Evolutionary conservation across 2,888 invertebrate genomes (phyloP), one percentile per base, ranked within the genome.

Genomic region (Halocaridina rubra): DNA sequence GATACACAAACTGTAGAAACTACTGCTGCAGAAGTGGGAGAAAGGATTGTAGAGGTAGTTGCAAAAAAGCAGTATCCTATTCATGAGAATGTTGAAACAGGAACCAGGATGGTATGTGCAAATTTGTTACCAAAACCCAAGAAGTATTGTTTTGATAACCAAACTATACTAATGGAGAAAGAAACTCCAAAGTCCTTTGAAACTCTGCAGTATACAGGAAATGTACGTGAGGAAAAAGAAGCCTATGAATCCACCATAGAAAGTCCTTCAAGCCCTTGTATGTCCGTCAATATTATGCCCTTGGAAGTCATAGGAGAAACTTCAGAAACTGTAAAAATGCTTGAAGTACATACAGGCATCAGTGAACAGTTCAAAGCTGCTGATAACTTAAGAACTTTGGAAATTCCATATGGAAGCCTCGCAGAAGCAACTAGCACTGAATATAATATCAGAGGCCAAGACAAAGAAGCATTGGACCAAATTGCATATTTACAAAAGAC

Each of bases 241-340:
- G n/a, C 22, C 24, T 80, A 10, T 72, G 80, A 72, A 33, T 59
- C 32, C 16, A 33, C 32, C 27, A 7, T 32, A 13, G 57, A 72
- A 22, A 80, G 72, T 16, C 19, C 59, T n/a, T 5, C 27, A 61
- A 57, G 22, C 30, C 72, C 80, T 22, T 57, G 59, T 22, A 59
- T 80, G 3, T n/a, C 16, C 24, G 22, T 57, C 10, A 72, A 71
- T n/a, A 53, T 80, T 32, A 59, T 57, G 16, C 33, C 32, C 16
- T 33, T 80, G 0, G 80, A 80, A 32, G 80, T 80, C n/a, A 27
- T 13, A 29, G 59, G 59, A 16, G 80, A 80, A 61, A 59, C 30
- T 22, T 27, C 22, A 8, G 57, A 80, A n/a, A 22, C 32, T 22
- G 71, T 72, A 29, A 32, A 10, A 24, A 29, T 71, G 24, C 32